Conservation (phyloP, 2,797 vertebrate species). For the Petrocephalus schoutedeni region DNA sequence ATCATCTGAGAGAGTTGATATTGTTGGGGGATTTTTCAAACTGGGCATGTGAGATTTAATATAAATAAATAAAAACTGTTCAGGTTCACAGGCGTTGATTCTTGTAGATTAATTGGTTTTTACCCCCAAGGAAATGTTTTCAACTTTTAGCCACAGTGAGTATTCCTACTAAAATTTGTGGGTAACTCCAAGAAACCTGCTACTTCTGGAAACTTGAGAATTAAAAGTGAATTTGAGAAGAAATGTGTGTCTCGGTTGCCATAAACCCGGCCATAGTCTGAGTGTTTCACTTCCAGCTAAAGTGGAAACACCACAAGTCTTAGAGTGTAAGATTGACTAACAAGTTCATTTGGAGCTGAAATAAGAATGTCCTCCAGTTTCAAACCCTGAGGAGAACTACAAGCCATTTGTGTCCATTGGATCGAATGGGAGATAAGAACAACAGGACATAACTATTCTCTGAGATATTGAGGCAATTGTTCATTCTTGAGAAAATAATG, state of each 20-base stretch:
- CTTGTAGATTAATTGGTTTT: neutral
- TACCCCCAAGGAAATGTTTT: neutral
- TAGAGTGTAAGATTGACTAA: neutral
- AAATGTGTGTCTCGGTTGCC: neutral
- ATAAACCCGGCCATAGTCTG: neutral
- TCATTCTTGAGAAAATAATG: neutral
- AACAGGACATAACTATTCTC: neutral
- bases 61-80: neutral
- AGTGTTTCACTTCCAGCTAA: neutral
- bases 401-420: neutral
- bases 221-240: neutral
- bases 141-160: neutral
- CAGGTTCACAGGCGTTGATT: neutral
- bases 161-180: neutral
- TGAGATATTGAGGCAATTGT: neutral
- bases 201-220: neutral
- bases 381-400: neutral
- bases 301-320: neutral
- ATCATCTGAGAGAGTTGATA: neutral
- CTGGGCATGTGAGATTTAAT: neutral
- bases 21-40: neutral
- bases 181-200: neutral
- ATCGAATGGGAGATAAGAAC: neutral
- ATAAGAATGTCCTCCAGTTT: neutral
- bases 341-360: neutral